These are phyloP conservation scores for Acridotheres tristis DNA, from an alignment of 2,797 vertebrate species.

Conservation along the genomic window DNA sequence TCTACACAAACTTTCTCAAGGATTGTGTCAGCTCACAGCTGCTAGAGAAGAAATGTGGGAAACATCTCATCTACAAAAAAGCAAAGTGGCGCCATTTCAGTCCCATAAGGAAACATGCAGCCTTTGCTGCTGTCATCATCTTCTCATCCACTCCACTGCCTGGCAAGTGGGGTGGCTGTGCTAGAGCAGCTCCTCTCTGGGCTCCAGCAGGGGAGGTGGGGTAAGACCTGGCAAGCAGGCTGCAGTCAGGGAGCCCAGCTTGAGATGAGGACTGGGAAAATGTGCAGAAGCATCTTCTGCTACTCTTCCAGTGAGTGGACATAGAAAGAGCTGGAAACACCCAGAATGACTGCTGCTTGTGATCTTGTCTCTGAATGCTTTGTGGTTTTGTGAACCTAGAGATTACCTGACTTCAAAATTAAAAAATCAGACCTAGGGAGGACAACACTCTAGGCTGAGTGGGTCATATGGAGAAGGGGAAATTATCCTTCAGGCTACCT, in stretches of 20 bases:
- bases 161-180: rapidly evolving
- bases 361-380: not conserved
- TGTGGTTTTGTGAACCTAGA: not conserved
- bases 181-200: not conserved
- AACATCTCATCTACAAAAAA: not conserved
- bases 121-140: not conserved
- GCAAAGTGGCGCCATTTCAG: not conserved
- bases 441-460: not conserved
- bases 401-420: not conserved
- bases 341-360: rapidly evolving
- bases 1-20: not conserved
- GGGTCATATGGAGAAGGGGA: not conserved
- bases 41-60: not conserved
- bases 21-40: not conserved
- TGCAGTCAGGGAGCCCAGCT: not conserved
- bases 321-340: not conserved
- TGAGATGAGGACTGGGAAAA: not conserved
- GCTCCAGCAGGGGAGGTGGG: rapidly evolving
- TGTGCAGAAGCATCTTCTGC: rapidly evolving
- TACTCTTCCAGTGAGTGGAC: not conserved
- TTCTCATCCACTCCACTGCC: not conserved
- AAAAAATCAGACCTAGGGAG: rapidly evolving
- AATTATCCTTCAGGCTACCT: not conserved
- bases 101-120: rapidly evolving
- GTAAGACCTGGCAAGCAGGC: no score